Base-by-base conservation (phyloP, 2,113 vertebrate species). In the Dendropsophus ebraccatus region DNA sequence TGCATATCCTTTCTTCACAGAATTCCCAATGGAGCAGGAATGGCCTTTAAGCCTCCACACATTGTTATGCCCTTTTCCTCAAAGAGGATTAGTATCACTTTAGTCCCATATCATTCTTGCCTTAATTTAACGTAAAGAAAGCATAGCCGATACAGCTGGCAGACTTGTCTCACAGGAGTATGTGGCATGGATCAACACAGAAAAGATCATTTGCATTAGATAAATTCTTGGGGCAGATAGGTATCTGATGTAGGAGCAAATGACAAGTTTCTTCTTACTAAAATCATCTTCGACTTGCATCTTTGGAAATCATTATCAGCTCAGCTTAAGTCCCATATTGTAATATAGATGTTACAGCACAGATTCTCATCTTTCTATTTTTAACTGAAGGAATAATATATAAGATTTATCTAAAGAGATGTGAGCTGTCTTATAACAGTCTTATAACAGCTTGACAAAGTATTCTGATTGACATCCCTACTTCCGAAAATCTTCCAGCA, bases 341-440 rank as follows among this genome's bases (percentile, higher is more conserved):
- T 77, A 52, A 21, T 21, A 13, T 41, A 70, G 28, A 32, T 10
- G 8, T 21, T 54, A 28, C 16, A 35, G 14, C 17, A 54, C 49
- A 32, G 8, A 32, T 54, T 77, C 1, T 54, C 25, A 16, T 49
- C 13, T 77, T 25, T 74, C 12, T 25, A 32, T 52, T 52, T 70
- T 70, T 11, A 41, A 17, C 2, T 41, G 5, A 70, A 70, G 1
- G 2, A 21, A 41, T 35, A 5, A 70, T 35, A 23, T 70, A 41
- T 14, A 47, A 74, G 41, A 74, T 74, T 74, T 25, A 6, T 74
- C 72, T 49, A 25, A 74, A 74, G 41, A 74, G n/a, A 49, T 74
- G 72, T 25, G 41, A 74, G 12, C n/a, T 45, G 72, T 74, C 41
- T 47, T 25, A 25, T 25, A 74, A 74, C 72, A 74, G 72, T 74